Percentiles rank a stretch among this genome's conserved stretches.
Evolutionary conservation across 2,888 invertebrate species (phyloP).

Genomic region (Euphydryas editha): DNA sequence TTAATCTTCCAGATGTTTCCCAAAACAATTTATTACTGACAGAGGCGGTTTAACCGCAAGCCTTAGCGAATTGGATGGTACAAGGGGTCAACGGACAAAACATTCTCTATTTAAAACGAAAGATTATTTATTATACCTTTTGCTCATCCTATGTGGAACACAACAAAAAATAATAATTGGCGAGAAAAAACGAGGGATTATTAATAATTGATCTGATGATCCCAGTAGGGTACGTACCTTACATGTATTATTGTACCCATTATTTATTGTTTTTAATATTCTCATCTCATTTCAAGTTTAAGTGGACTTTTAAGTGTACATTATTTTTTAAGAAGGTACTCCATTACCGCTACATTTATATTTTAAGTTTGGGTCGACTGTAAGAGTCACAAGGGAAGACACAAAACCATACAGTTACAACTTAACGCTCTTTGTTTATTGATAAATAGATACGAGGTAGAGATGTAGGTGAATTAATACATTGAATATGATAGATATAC

Average conservation of each 20-base stretch:
- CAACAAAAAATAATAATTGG: neutral
- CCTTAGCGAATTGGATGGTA: slow-evolving; percentile 66
- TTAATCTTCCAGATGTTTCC: slow-evolving; percentile 76
- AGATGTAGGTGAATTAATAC: neutral
- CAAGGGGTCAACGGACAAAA: slow-evolving; percentile 63
- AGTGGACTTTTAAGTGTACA: neutral
- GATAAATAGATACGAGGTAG: neutral
- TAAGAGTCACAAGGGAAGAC: neutral
- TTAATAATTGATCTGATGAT: neutral
- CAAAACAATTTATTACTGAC: slow-evolving; percentile 76
- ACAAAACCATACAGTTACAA: neutral
- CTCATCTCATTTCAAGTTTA: neutral
- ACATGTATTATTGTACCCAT: too few species aligned
- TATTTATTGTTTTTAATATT: neutral
- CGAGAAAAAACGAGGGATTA: neutral
- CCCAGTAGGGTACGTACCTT: too few species aligned
- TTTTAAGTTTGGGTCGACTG: neutral
- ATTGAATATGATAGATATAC: too few species aligned
- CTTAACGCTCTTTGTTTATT: neutral
- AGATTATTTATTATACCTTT: neutral
- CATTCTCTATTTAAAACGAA: slow-evolving; percentile 44
- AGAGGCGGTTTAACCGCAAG: slow-evolving; percentile 58
- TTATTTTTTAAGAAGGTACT: neutral
- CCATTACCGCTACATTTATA: neutral
- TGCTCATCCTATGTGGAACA: neutral